Conservation (phyloP, 1,140 invertebrate species). For the Philopotamus ludificatus region DNA sequence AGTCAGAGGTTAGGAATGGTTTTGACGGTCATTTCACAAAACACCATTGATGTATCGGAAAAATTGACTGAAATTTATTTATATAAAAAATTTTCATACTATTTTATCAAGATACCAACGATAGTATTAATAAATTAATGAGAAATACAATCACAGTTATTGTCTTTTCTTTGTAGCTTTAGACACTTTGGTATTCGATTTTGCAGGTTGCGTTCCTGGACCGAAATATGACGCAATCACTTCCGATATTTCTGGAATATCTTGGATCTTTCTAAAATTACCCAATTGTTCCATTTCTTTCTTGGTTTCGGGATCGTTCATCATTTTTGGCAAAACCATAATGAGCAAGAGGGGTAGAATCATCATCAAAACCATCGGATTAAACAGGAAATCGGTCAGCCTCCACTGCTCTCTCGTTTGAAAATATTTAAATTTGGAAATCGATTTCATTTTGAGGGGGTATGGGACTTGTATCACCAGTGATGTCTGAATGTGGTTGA, state of each 20-base stretch:
- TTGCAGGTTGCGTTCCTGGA: conserved; percentile 55
- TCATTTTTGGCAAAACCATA: conserved; percentile 92
- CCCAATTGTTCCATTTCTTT: conserved; percentile 90
- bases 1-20: too few relatives aligned
- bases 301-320: conserved; percentile 95
- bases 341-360: conserved; percentile 87
- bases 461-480: conserved; percentile 86
- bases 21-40: too few relatives aligned
- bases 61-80: too few relatives aligned
- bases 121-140: too few relatives aligned
- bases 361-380: conserved; percentile 99
- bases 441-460: conserved; percentile 83
- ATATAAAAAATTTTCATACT: too few relatives aligned
- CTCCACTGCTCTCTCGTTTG: conserved; percentile 93
- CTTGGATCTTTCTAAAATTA: conserved; percentile 73
- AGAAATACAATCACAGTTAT: conserved; percentile 43
- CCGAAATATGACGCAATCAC: conserved; percentile 79
- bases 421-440: conserved; percentile 86
- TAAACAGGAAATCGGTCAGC: conserved; percentile 89
- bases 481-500: conserved; percentile 92
- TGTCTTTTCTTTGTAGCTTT: conserved; percentile 71
- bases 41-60: too few relatives aligned
- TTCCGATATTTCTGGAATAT: conserved; percentile 89
- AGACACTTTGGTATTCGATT: conserved; percentile 60
- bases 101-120: too few relatives aligned